Conservation (phyloP, 30 jellyfish, hydroid and myxozoan species). For the Hydractinia symbiolongicarpus region DNA sequence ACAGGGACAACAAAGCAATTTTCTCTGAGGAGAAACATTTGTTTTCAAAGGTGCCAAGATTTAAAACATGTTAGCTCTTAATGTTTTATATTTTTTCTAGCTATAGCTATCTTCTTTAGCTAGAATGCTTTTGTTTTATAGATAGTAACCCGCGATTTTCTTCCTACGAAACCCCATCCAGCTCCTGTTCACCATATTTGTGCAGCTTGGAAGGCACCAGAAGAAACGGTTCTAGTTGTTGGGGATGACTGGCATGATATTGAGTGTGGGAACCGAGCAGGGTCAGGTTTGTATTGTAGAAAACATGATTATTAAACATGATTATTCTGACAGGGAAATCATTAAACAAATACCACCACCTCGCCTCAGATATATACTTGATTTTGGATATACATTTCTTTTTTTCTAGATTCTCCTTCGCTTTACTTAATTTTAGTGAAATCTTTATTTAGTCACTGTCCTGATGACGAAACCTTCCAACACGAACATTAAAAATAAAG, state of each 20-base stretch:
- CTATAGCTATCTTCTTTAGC: no score
- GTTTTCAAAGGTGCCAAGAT: slow-evolving; percentile 25
- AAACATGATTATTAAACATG: background rate
- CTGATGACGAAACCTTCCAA: background rate
- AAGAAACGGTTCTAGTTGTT: slow-evolving; percentile 51
- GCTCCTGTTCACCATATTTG: slow-evolving; percentile 79
- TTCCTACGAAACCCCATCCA: slow-evolving; percentile 95
- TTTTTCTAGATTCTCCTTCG: background rate
- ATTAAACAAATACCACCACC: no score
- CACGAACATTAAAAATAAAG: background rate
- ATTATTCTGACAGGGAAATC: no score
- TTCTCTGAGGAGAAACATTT: background rate
- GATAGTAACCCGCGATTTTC: slow-evolving; percentile 86
- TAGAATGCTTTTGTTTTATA: slow-evolving; percentile 16
- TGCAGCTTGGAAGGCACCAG: slow-evolving; percentile 44
- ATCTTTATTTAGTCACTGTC: background rate
- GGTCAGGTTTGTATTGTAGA: slow-evolving; percentile 50
- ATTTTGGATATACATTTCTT: no score
- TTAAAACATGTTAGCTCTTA: background rate
- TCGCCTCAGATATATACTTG: no score
- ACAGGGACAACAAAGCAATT: background rate
- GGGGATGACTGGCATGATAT: slow-evolving; percentile 83
- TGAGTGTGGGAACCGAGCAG: slow-evolving; percentile 84
- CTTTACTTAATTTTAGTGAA: background rate
- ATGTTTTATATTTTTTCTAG: background rate